phyloP scores from a whole-genome alignment of 2,113 vertebrate genomes.

The Myiozetetes cayanensis region DNA sequence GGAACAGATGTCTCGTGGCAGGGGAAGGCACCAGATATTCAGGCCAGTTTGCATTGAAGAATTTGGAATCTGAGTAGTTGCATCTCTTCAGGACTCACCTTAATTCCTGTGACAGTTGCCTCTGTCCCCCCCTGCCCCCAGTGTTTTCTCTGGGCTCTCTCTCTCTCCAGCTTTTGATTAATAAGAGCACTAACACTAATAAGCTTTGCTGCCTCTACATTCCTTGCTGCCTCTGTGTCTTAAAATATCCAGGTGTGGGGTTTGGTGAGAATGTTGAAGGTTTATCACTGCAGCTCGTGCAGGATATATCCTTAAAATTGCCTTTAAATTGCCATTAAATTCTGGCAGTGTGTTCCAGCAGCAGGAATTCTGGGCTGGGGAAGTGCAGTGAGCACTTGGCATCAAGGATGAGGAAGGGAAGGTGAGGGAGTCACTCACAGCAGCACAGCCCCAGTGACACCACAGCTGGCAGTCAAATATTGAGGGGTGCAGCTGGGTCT shows the following conservation, averaged over 20 bases:
- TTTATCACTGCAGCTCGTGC: neutral
- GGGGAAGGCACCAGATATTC: neutral
- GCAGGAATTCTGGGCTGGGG: neutral
- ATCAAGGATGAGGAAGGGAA: neutral
- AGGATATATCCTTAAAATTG: neutral
- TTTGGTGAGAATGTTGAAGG: neutral
- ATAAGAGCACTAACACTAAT: neutral
- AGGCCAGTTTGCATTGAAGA: constrained; percentile 25
- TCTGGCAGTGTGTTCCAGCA: neutral
- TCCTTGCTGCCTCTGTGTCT: neutral
- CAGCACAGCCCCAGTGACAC: neutral
- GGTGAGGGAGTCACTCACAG: neutral
- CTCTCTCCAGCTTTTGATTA: neutral
- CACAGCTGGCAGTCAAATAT: neutral
- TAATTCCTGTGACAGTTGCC: neutral
- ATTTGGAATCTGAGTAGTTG: constrained; percentile 23
- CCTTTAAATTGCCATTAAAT: neutral
- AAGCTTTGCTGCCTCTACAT: neutral
- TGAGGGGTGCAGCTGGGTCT: neutral
- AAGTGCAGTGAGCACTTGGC: neutral
- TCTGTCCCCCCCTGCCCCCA: neutral
- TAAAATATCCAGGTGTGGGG: neutral
- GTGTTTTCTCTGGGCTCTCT: neutral
- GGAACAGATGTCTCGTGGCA: neutral
- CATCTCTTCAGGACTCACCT: neutral